phyloP scores from a whole-genome alignment of 2,888 invertebrate species.

The Lacanobia wlatinum region DNA sequence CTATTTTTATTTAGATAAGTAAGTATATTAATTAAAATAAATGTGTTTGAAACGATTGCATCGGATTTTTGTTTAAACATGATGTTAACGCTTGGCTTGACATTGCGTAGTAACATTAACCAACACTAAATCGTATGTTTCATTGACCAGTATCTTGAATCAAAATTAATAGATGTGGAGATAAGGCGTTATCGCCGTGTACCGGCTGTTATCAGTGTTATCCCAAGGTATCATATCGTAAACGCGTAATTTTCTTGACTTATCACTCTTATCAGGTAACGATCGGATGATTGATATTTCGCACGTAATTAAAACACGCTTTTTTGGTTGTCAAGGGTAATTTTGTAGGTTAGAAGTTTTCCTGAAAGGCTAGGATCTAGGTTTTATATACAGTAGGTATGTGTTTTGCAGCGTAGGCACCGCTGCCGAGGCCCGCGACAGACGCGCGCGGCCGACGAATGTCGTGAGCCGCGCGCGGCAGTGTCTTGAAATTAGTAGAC shows the following conservation, averaged over 20 bases:
- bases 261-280: conserved; percentile 50
- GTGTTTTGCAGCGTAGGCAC: too few relatives aligned
- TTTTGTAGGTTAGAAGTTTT: not conserved
- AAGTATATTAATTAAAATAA: too few relatives aligned
- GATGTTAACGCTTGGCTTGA: not conserved
- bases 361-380: not conserved
- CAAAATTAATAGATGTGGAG: conserved; percentile 49
- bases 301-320: conserved; percentile 3
- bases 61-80: too few relatives aligned
- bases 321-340: conserved; percentile 10
- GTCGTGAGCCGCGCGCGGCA: too few relatives aligned
- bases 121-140: not conserved
- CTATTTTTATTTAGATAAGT: too few relatives aligned
- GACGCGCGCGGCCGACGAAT: too few relatives aligned
- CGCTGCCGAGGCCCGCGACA: too few relatives aligned
- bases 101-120: not conserved
- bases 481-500: too few relatives aligned
- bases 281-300: conserved; percentile 26
- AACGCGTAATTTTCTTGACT: conserved; percentile 41
- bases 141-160: conserved; percentile 41
- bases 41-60: too few relatives aligned
- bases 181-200: conserved; percentile 38
- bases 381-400: too few relatives aligned
- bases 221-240: conserved; percentile 40
- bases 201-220: conserved; percentile 26